Evolutionary conservation across 2,888 invertebrate genomes (phyloP).

Genomic region (Itoplectis maculator): DNA sequence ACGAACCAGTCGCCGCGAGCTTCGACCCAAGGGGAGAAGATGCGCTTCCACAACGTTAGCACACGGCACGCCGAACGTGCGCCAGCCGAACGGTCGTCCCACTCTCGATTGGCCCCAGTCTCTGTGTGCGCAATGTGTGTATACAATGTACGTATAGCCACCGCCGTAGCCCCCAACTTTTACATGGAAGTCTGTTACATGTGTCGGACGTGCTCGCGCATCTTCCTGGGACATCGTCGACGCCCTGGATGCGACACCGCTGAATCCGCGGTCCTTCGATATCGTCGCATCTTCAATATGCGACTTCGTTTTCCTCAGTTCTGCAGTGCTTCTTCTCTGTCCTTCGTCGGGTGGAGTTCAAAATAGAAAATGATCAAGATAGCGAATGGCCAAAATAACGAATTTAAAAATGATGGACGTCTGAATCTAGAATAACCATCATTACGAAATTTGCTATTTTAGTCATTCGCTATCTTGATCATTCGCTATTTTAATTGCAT

Average conservation of each 20-base stretch:
- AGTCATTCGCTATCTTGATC: too few species aligned
- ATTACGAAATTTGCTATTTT: too few species aligned
- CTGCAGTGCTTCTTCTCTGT: not conserved
- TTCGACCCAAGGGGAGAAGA: slow-evolving; percentile 27
- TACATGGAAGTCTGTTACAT: too few species aligned
- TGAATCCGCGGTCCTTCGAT: not conserved
- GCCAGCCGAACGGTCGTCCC: not conserved
- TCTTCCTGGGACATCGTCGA: slow-evolving; percentile 28
- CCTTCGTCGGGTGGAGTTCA: too few species aligned
- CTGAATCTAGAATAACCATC: too few species aligned
- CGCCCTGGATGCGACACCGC: slow-evolving; percentile 21
- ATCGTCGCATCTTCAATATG: not conserved
- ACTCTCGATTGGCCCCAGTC: slow-evolving; percentile 28
- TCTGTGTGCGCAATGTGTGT: not conserved
- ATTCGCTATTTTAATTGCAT: too few species aligned
- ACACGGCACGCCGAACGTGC: too few species aligned
- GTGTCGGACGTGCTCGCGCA: slow-evolving; percentile 31
- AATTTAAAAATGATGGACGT: too few species aligned
- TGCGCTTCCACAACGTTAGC: slow-evolving; percentile 1
- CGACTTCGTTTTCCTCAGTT: not conserved
- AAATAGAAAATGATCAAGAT: too few species aligned
- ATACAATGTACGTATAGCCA: too few species aligned
- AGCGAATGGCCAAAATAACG: too few species aligned
- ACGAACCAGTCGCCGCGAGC: slow-evolving; percentile 9
- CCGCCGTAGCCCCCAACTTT: not conserved